These are phyloP conservation scores for Sphaerodactylus townsendi DNA, from an alignment of 2,113 vertebrate genomes.

Conservation along the genomic window DNA sequence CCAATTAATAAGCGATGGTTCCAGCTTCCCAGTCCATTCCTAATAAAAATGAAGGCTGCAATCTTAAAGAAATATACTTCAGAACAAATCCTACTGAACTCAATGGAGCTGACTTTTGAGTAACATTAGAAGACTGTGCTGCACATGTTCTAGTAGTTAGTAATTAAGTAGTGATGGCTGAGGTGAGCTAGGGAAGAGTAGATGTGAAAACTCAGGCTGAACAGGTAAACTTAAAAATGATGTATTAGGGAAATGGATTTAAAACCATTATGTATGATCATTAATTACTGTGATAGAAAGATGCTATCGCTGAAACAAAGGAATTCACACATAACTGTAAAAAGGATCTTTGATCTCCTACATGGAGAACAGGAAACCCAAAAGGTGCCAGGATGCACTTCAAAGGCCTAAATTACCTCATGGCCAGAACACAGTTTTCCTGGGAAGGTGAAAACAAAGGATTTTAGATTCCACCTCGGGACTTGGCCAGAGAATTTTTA, in stretches of 20 bases:
- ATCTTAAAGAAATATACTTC: background rate
- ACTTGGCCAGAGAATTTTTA: too few species aligned
- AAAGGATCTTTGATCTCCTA: too few species aligned
- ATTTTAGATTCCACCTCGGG: too few species aligned
- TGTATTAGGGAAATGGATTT: background rate
- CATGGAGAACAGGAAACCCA: too few species aligned
- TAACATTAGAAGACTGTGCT: background rate
- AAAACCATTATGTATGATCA: background rate
- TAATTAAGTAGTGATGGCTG: background rate
- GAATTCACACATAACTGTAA: too few species aligned
- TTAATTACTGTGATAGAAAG: too few species aligned
- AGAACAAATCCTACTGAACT: background rate
- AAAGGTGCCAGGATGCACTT: too few species aligned
- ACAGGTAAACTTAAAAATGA: background rate
- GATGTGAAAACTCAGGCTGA: background rate
- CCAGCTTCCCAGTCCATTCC: background rate
- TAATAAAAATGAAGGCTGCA: background rate
- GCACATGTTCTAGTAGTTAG: background rate
- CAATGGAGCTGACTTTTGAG: background rate
- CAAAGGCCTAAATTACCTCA: too few species aligned
- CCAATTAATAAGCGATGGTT: background rate
- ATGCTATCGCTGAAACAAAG: too few species aligned
- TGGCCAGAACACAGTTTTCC: too few species aligned
- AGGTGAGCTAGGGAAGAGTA: background rate
- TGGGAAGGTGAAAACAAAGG: too few species aligned